A percentile compares a stretch with the other conserved stretches of the same genome.
These are phyloP conservation scores for Corythornis vintsioides DNA, from an alignment of 2,113 vertebrate genomes.

Conservation along the genomic window DNA sequence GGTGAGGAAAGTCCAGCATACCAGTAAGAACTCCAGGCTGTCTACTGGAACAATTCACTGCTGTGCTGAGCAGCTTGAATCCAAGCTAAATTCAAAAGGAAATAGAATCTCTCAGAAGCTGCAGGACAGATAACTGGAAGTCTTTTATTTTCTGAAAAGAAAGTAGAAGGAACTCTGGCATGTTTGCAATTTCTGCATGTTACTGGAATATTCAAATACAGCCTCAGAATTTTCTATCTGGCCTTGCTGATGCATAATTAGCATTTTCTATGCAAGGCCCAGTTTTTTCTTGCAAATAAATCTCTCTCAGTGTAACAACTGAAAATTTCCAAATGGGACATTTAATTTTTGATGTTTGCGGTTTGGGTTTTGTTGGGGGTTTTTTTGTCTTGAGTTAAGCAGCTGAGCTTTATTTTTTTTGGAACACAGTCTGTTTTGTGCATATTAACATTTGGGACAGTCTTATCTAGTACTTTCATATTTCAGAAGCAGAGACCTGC, in stretches of 20 bases:
- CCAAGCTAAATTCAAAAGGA: not conserved
- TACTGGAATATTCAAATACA: not conserved
- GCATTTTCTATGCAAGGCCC: not conserved
- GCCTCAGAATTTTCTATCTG: not conserved
- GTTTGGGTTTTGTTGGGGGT: not conserved
- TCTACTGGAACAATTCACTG: not conserved
- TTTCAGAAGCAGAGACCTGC: not conserved
- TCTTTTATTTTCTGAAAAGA: not conserved
- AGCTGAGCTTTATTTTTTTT: not conserved
- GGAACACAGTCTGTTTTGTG: not conserved
- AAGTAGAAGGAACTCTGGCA: not conserved
- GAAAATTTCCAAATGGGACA: not conserved
- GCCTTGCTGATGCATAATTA: not conserved
- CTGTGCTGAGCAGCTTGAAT: not conserved
- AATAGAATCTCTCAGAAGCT: not conserved
- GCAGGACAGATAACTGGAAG: not conserved
- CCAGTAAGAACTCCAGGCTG: not conserved
- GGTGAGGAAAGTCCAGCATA: not conserved
- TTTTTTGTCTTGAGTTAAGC: not conserved
- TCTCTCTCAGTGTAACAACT: not conserved
- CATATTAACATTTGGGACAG: not conserved
- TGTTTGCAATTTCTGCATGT: not conserved
- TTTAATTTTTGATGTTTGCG: not conserved
- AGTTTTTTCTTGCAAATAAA: not conserved
- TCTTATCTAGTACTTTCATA: not conserved